Evolutionary conservation across 2,113 vertebrate genomes (phyloP).

Genomic region (Lynx canadensis): DNA sequence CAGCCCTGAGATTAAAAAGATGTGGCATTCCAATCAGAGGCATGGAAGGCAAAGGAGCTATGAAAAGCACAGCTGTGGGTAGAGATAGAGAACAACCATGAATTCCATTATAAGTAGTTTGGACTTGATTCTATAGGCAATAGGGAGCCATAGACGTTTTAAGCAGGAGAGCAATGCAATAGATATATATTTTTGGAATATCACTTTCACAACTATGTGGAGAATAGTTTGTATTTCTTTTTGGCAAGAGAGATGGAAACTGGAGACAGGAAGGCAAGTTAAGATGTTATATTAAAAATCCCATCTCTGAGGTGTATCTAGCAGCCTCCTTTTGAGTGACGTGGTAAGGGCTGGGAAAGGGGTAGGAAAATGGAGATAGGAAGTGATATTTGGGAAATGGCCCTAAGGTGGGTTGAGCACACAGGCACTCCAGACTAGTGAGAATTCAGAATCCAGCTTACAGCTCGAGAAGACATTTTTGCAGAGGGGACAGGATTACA

Average conservation of each 20-base stretch:
- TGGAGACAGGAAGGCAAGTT: not conserved
- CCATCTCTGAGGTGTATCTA: not conserved
- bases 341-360: not conserved
- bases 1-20: not conserved
- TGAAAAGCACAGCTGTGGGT: not conserved
- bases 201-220: not conserved
- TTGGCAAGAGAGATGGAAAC: not conserved
- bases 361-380: not conserved
- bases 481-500: not conserved
- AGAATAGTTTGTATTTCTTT: not conserved
- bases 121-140: not conserved
- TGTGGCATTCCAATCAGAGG: not conserved
- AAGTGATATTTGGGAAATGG: not conserved
- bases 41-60: not conserved
- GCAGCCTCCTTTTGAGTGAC: not conserved
- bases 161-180: not conserved
- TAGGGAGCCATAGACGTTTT: not conserved
- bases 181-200: constrained; percentile 5
- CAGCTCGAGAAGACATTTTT: not conserved
- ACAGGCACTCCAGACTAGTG: not conserved
- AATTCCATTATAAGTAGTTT: not conserved
- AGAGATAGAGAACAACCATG: not conserved
- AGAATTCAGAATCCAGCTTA: constrained; percentile 59
- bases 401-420: too few species aligned
- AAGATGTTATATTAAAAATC: not conserved